Evolutionary conservation across 2,797 vertebrate species (phyloP), one percentile per base, ranked within the genome.

Genomic region (Acestrorhynchus altus): DNA sequence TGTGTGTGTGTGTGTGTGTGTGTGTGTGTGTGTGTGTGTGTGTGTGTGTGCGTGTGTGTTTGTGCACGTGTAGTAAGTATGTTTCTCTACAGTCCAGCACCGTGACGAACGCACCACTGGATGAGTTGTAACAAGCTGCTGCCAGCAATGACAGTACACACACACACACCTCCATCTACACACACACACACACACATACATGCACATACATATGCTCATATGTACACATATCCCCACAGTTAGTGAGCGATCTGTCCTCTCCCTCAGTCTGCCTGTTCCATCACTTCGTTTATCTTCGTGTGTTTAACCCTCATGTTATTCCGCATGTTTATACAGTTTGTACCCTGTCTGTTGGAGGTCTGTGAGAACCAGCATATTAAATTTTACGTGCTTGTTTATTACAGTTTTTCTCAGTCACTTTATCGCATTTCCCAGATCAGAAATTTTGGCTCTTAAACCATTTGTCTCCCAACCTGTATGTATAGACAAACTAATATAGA

Each of bases 111-210:
- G 11, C 2, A 20, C 9, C 15, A 20, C 39, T 22, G 20, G 12
- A 44, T 65, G 12, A 24, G 40, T 65, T 44, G n/a, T 1, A 46
- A 65, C 60, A 40, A 0, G 31, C 8, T 63, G 31, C 16, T 63
- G 31, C 60, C 15, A n/a, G 28, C 13, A 28, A 39, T n/a, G n/a
- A n/a, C n/a, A n/a, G n/a, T n/a, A n/a, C n/a, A n/a, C n/a, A n/a
- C n/a, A n/a, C n/a, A n/a, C 18, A 26, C 63, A 52, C 4, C 2
- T 39, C 15, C 52, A 52, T 66, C 35, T 49, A 72, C 61, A 66
- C 69, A 59, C 47, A 65, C 42, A 60, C 18, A 42, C 42, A 60
- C 54, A 61, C 35, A 68, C 35, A 54, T 46, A 79, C 71, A 52
- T 44, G 26, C 22, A 31, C 68, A 72, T 4, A 16, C 16, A 39